phyloP scores from a whole-genome alignment of 1,140 invertebrate species.

The Zaprionus kolodkinae region DNA sequence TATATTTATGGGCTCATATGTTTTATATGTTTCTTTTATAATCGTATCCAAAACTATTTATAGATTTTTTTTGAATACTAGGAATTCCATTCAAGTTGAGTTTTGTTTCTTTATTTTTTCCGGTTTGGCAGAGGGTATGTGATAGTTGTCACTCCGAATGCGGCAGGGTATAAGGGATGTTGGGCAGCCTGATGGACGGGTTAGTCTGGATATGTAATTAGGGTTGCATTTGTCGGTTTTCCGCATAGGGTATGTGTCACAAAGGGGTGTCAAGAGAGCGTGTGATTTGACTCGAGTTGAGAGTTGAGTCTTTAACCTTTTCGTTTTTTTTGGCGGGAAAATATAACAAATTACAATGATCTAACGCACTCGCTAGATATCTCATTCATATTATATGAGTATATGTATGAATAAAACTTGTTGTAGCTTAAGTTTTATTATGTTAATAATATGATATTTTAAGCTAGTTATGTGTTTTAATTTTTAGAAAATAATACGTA shows the following conservation, averaged over 20 bases:
- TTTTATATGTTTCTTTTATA: background rate
- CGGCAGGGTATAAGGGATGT: slow-evolving; percentile 32
- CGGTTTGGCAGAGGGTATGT: background rate
- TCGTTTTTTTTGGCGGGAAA: background rate
- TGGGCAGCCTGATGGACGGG: slow-evolving; percentile 5
- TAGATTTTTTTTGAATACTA: background rate
- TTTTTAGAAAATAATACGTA: background rate
- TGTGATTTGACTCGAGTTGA: slow-evolving; percentile 20
- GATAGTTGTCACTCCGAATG: background rate
- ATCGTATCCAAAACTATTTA: background rate
- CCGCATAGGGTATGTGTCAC: slow-evolving; percentile 15
- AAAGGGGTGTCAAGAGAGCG: slow-evolving; percentile 49
- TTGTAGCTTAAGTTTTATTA: background rate
- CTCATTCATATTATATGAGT: background rate
- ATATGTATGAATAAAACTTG: background rate
- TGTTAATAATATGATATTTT: background rate
- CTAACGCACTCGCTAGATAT: background rate
- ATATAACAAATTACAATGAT: background rate
- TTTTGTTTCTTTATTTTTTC: background rate
- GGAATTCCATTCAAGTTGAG: background rate
- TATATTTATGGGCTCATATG: slow-evolving; percentile 18
- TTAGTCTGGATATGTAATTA: slow-evolving; percentile 57
- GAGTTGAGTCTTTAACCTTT: slow-evolving; percentile 8
- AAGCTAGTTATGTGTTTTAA: background rate
- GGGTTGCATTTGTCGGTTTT: slow-evolving; percentile 61